Base-by-base conservation (phyloP, 2,888 invertebrate genomes). In the Caenorhabditis japonica region DNA sequence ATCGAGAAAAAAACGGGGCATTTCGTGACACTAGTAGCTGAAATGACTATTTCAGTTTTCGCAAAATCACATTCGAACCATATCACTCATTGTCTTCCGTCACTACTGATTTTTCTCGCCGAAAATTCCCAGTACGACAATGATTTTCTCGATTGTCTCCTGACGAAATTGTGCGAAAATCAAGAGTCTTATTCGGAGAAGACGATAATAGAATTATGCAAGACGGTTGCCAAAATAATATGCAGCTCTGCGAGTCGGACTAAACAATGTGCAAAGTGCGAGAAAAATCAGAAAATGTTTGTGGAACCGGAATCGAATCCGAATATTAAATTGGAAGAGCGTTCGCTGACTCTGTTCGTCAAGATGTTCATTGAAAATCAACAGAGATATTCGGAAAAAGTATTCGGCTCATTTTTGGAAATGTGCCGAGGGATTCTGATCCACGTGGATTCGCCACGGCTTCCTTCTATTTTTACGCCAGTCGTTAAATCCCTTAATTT, bases 1-100 rank as follows among this genome's bases (percentile, higher is more conserved):
- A 60, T 69, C 3, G 55, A 69, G 8, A 46, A 49, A 13, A 69
- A 69, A 15, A 34, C 53, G 0, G 53, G 53, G 17, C 52, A 69
- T 10, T 52, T 41, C 19, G 38, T 60, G 2, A n/a, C 38, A 12
- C 27, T 69, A 0, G 47, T 55, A 0, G 60, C 47, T 5, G 69
- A 69, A 8, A 55, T 69, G 60, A 2, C 55, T 4, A 13, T 60
- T 8, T 30, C 69, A 8, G 60, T 69, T n/a, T 15, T 69, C 19
- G 25, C 55, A 4, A 55, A 41, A 19, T 33, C 39, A 12, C 34
- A 27, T 5, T 25, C 46, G 0, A 36, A 55, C 7, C 36, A 39
- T 4, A 61, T 69, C 5, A n/a, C 36, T 8, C 38, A 41, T n/a
- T 56, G 60, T 21, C 47, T 69, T 3, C 52, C 60, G n/a, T 19